phyloP scores from a whole-genome alignment of 2,113 vertebrate species.

The Scartelaos histophorus region DNA sequence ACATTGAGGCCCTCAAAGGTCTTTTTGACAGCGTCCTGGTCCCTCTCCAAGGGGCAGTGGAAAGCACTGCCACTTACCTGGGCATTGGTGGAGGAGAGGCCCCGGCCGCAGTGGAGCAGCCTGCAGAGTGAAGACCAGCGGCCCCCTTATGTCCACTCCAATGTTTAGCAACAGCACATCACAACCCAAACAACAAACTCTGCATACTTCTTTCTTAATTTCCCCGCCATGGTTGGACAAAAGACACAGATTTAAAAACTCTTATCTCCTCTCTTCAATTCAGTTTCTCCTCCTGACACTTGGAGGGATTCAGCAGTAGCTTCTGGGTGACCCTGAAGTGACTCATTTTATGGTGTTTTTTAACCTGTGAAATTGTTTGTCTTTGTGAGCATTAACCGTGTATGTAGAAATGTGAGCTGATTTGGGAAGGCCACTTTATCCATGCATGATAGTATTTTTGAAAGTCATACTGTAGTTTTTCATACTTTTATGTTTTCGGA shows the following conservation, averaged over 20 bases:
- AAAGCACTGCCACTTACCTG: constrained; percentile 55
- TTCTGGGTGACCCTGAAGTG: constrained; percentile 58
- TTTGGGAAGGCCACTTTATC: constrained; percentile 50
- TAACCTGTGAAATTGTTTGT: constrained; percentile 68
- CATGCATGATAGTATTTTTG: constrained; percentile 68
- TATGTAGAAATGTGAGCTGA: constrained; percentile 62
- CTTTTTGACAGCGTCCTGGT: constrained; percentile 59
- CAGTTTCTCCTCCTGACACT: constrained; percentile 39
- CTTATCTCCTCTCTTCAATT: constrained; percentile 33
- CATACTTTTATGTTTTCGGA: constrained; percentile 56
- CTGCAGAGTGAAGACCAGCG: constrained; percentile 57
- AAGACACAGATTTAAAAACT: constrained; percentile 47
- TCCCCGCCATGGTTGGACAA: constrained; percentile 38
- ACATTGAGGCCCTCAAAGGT: constrained; percentile 76
- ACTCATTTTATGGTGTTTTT: constrained; percentile 59
- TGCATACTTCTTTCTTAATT: constrained; percentile 36
- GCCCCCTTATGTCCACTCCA: constrained; percentile 14
- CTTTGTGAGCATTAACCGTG: constrained; percentile 61
- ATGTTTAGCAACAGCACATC: constrained; percentile 46
- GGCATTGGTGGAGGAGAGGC: constrained; percentile 45
- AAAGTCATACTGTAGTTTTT: constrained; percentile 61
- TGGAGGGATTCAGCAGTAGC: constrained; percentile 53
- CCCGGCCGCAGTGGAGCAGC: neutral
- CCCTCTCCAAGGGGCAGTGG: constrained; percentile 53
- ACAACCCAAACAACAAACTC: constrained; percentile 50